Evolutionary conservation across 1,140 invertebrate species (phyloP).

Genomic region (Pygmarrhopalites habei): DNA sequence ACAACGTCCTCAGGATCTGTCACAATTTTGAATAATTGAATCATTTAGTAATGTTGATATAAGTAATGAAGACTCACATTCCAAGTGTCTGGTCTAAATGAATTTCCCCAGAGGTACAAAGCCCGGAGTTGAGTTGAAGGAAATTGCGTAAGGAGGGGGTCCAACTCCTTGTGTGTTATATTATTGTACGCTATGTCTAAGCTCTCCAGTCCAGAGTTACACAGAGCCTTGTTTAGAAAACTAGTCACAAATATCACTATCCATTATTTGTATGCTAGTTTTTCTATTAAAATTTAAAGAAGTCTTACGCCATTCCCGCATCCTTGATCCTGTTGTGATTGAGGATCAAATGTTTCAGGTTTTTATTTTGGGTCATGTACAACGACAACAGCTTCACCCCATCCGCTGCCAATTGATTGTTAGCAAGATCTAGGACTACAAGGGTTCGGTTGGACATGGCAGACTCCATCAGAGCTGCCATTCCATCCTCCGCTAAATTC

Average conservation of each 20-base stretch:
- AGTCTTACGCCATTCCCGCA: constrained; percentile 12
- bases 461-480: constrained; percentile 11
- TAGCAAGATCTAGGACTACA: constrained; percentile 15
- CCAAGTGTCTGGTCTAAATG: neutral
- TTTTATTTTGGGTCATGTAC: constrained; percentile 15
- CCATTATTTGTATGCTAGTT: too few relatives aligned
- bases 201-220: neutral
- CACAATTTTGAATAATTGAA: too few relatives aligned
- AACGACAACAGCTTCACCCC: constrained; percentile 5
- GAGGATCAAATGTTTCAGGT: constrained; percentile 21
- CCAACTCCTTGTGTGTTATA: neutral
- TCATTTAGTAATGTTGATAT: too few relatives aligned
- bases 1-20: neutral
- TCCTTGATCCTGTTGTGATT: constrained; percentile 11
- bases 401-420: constrained; percentile 14
- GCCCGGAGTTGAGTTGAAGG: neutral
- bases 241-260: too few relatives aligned
- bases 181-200: constrained; percentile 17
- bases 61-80: constrained; percentile 2
- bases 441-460: constrained; percentile 1
- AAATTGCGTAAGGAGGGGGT: constrained; percentile 2
- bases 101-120: constrained; percentile 14
- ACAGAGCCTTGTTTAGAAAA: neutral
- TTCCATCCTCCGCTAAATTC: constrained; percentile 20
- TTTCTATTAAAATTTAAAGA: neutral